phyloP scores from a whole-genome alignment of 2,888 invertebrate genomes.

The Ryuthela nishihirai region DNA sequence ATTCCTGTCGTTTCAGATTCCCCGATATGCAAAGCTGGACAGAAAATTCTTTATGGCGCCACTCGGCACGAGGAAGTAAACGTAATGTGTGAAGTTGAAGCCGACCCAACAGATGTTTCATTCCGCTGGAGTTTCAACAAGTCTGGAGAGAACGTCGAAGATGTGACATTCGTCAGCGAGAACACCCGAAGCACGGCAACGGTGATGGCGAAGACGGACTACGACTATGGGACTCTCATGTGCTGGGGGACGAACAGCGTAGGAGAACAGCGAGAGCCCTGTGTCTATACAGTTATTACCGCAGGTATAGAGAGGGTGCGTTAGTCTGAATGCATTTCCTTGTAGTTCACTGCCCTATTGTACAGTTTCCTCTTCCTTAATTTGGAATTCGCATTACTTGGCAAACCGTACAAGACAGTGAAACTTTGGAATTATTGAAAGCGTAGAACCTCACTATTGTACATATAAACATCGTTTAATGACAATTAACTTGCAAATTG shows the following conservation, averaged over 20 bases:
- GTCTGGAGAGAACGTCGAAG: slow-evolving; percentile 52
- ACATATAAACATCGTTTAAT: too few species aligned
- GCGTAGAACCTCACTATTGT: too few species aligned
- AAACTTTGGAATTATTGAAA: too few species aligned
- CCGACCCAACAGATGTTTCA: slow-evolving; percentile 56
- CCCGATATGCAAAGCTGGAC: slow-evolving; percentile 73
- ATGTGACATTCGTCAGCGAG: slow-evolving; percentile 26
- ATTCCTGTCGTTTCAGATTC: slow-evolving; percentile 59
- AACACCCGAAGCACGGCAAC: slow-evolving; percentile 37
- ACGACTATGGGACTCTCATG: slow-evolving; percentile 44
- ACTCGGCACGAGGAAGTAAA: slow-evolving; percentile 41
- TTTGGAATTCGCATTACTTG: too few species aligned
- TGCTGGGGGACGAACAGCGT: slow-evolving; percentile 44
- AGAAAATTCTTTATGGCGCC: slow-evolving; percentile 42
- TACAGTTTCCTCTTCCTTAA: too few species aligned
- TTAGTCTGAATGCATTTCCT: not conserved
- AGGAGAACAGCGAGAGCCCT: slow-evolving; percentile 43
- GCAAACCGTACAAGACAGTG: too few species aligned
- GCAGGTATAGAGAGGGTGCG: slow-evolving; percentile 48
- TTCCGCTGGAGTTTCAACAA: slow-evolving; percentile 95
- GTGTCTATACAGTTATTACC: slow-evolving; percentile 44
- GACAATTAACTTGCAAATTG: too few species aligned
- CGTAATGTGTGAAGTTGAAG: slow-evolving; percentile 41
- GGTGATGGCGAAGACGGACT: slow-evolving; percentile 43
- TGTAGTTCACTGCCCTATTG: too few species aligned